Evolutionary conservation across 1,140 invertebrate species (phyloP).

Genomic region (Sminthurides bifidus): DNA sequence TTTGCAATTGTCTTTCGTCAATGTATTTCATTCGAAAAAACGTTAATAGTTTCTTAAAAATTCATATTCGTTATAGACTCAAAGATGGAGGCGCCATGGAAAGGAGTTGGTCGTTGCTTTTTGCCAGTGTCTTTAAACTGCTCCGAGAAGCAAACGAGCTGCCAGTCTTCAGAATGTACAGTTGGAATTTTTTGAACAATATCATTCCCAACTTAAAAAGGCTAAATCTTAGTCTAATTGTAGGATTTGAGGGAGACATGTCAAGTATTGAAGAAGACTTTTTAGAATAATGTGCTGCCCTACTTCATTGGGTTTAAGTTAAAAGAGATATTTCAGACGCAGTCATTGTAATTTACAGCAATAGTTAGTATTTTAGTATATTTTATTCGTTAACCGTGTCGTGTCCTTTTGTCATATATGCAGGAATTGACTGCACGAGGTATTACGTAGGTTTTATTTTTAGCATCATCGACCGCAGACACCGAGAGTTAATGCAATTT

Average conservation of each 20-base stretch:
- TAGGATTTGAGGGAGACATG: neutral
- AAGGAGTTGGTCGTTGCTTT: neutral
- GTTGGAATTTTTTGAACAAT: slow-evolving; percentile 7
- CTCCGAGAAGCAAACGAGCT: neutral
- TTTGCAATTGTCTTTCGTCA: too few relatives aligned
- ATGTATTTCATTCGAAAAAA: neutral
- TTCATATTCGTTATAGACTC: neutral
- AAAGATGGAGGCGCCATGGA: neutral
- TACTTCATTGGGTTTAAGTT: too few relatives aligned
- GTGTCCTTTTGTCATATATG: too few relatives aligned
- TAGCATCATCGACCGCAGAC: too few relatives aligned
- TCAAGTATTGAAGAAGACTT: slow-evolving; percentile 4
- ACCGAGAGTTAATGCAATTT: too few relatives aligned
- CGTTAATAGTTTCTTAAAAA: neutral
- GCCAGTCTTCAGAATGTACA: slow-evolving; percentile 5
- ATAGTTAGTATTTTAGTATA: too few relatives aligned
- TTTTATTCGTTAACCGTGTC: too few relatives aligned
- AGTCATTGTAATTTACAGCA: too few relatives aligned
- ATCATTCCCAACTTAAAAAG: slow-evolving; percentile 1
- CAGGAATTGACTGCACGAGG: too few relatives aligned
- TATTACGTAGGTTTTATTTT: too few relatives aligned
- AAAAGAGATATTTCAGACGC: too few relatives aligned
- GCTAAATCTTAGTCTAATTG: neutral
- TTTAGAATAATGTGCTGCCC: too few relatives aligned
- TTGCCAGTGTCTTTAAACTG: neutral